These are phyloP conservation scores for Philaethria dido DNA, from an alignment of 2,888 invertebrate species.

Conservation along the genomic window DNA sequence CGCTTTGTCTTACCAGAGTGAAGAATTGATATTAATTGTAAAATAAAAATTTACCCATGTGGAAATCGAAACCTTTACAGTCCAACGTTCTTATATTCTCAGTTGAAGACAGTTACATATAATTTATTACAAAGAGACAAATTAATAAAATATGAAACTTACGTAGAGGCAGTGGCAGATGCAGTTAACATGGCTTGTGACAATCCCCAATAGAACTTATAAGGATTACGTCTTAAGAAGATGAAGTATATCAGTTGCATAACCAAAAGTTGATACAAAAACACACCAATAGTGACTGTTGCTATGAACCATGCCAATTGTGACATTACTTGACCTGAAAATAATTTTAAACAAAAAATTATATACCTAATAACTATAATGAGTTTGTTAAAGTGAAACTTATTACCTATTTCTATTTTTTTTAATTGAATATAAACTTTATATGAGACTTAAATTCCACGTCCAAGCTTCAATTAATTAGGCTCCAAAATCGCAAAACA, in stretches of 20 bases:
- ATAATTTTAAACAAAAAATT: not conserved
- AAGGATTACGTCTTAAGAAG: slow-evolving; percentile 92
- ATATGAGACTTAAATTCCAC: not conserved
- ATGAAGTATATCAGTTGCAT: slow-evolving; percentile 93
- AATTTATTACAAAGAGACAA: too few species aligned
- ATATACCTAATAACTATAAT: too few species aligned
- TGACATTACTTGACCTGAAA: slow-evolving; percentile 84
- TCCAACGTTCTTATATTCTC: too few species aligned
- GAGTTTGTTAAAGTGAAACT: too few species aligned
- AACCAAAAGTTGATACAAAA: slow-evolving; percentile 92
- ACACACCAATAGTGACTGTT: slow-evolving; percentile 91
- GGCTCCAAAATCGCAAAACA: too few species aligned
- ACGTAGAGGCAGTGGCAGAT: slow-evolving; percentile 96
- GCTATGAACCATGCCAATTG: slow-evolving; percentile 90
- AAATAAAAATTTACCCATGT: too few species aligned
- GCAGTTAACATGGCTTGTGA: slow-evolving; percentile 94
- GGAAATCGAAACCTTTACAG: too few species aligned
- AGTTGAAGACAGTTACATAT: too few species aligned
- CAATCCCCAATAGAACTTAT: slow-evolving; percentile 92
- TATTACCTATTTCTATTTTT: too few species aligned
- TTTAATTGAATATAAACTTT: too few species aligned
- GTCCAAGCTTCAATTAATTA: not conserved
- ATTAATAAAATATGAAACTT: slow-evolving; percentile 62
- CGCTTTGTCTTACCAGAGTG: too few species aligned
- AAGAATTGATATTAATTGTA: too few species aligned